Conservation (phyloP, 2,888 invertebrate species). For the Pharmacophagus antenor region DNA sequence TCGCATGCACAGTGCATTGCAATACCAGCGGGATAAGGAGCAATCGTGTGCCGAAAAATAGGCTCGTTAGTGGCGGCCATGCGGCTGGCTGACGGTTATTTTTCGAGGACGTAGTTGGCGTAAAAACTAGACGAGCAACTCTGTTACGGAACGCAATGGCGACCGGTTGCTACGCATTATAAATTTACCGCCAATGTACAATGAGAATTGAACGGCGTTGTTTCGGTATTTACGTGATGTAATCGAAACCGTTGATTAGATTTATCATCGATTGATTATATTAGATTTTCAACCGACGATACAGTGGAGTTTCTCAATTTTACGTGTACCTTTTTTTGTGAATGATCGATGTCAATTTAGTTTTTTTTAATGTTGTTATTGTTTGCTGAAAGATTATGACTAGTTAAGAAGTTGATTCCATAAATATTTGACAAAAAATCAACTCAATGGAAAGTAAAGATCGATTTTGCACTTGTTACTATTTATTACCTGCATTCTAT, state of each 20-base stretch:
- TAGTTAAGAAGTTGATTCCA: no score
- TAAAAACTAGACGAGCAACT: constrained; percentile 66
- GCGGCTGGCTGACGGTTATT: constrained; percentile 66
- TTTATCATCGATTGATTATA: background rate
- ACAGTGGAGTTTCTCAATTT: background rate
- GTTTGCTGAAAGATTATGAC: no score
- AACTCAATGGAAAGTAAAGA: no score
- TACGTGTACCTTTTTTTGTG: background rate
- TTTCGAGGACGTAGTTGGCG: constrained; percentile 65
- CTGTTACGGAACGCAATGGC: constrained; percentile 47
- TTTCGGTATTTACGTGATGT: background rate
- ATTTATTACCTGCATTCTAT: no score
- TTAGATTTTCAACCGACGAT: background rate
- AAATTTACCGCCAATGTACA: constrained; percentile 17
- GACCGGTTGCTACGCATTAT: constrained; percentile 16
- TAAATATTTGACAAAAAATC: no score
- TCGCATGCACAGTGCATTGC: constrained; percentile 57
- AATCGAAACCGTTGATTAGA: constrained; percentile 10
- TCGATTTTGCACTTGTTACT: no score
- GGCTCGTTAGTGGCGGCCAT: constrained; percentile 52
- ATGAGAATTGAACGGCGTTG: background rate
- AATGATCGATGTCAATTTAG: no score
- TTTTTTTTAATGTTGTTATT: no score
- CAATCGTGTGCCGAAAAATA: constrained; percentile 43
- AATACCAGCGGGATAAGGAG: constrained; percentile 46